These are phyloP conservation scores for Cheilosia impressa DNA, from an alignment of 2,888 invertebrate species.

Conservation along the genomic window DNA sequence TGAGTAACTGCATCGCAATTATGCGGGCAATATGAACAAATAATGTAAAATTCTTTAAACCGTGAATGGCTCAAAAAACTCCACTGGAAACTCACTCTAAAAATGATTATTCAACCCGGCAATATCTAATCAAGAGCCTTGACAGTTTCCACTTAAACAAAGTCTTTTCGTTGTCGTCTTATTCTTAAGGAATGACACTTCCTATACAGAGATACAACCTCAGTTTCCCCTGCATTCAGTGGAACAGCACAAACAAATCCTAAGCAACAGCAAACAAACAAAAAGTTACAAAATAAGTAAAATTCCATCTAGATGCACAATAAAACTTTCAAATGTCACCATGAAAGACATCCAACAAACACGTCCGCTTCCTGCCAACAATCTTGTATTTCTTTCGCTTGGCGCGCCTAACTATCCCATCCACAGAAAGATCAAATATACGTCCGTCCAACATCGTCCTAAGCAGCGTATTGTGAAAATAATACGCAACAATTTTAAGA, in stretches of 20 bases:
- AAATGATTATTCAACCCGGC: no score
- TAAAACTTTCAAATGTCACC: conserved; percentile 64
- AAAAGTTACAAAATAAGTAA: conserved; percentile 44
- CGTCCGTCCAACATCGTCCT: conserved; percentile 16
- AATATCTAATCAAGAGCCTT: no score
- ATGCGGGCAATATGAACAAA: no score
- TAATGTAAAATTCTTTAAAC: no score
- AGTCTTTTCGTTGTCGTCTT: no score
- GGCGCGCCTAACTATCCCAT: not conserved
- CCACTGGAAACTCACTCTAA: no score
- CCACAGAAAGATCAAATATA: conserved; percentile 43
- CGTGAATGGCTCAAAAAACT: no score
- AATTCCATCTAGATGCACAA: conserved; percentile 39
- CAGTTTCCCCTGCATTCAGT: not conserved
- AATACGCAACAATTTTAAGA: conserved; percentile 68
- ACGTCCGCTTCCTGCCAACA: conserved; percentile 38
- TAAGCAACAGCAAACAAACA: conserved; percentile 26
- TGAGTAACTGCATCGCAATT: no score
- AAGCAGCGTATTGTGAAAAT: conserved; percentile 28
- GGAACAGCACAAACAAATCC: conserved; percentile 11
- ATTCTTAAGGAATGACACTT: no score
- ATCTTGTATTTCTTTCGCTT: conserved; percentile 8
- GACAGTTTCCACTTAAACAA: no score
- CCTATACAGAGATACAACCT: not conserved
- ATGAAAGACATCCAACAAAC: conserved; percentile 53